phyloP scores from a whole-genome alignment of 2,113 vertebrate species.

The Cephalopholis sonnerati region DNA sequence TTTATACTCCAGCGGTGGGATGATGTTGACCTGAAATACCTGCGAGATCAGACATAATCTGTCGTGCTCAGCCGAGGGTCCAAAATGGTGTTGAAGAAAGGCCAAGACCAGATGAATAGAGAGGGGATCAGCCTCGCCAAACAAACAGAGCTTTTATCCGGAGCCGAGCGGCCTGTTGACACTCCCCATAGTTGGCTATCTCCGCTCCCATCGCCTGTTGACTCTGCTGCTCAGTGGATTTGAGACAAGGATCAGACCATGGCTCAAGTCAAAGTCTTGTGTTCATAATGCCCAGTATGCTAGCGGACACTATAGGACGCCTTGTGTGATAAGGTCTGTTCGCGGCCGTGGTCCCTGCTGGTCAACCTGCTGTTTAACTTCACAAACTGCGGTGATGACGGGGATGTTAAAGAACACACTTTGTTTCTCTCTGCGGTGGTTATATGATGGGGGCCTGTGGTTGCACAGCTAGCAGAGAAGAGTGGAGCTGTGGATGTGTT shows the following conservation, averaged over 20 bases:
- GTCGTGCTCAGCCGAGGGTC: conserved; percentile 51
- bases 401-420: conserved; percentile 15
- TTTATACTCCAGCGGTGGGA: conserved; percentile 44
- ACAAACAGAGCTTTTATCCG: conserved; percentile 75
- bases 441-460: conserved; percentile 37
- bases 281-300: conserved; percentile 75
- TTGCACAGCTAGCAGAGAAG: conserved; percentile 22
- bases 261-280: conserved; percentile 74
- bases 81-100: conserved; percentile 64
- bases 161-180: conserved; percentile 67
- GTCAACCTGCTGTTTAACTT: conserved; percentile 69
- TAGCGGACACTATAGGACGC: conserved; percentile 44
- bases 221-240: conserved; percentile 74
- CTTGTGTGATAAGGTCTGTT: conserved; percentile 57
- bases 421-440: conserved; percentile 35
- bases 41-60: conserved; percentile 71
- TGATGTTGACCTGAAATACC: conserved; percentile 71
- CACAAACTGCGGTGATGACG: conserved; percentile 53
- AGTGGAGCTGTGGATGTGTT: conserved; percentile 19
- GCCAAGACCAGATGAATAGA: conserved; percentile 67
- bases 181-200: conserved; percentile 68
- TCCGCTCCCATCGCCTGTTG: conserved; percentile 70
- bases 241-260: conserved; percentile 76
- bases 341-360: conserved; percentile 34
- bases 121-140: conserved; percentile 66